Conservation (phyloP, 2,113 vertebrate species). For the Burhinus oedicnemus region DNA sequence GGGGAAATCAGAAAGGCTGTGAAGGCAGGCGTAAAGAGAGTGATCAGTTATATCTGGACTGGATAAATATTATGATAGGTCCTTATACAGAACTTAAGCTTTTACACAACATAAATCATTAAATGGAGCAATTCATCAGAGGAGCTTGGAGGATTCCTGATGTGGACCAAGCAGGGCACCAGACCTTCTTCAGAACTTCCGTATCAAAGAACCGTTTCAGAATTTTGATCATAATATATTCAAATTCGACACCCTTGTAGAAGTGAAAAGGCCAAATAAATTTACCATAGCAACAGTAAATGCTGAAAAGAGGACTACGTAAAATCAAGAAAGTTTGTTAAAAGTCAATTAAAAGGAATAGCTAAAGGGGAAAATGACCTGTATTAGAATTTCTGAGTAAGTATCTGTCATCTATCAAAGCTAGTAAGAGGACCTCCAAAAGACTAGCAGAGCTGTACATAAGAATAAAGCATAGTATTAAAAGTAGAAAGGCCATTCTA, state of each 20-base stretch:
- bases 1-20: slow-evolving; percentile 13
- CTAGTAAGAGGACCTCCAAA: neutral
- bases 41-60: neutral
- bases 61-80: neutral
- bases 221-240: slow-evolving; percentile 8
- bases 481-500: neutral
- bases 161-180: neutral
- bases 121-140: neutral
- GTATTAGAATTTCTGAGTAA: neutral
- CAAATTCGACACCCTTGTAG: neutral
- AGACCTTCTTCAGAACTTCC: neutral
- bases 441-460: neutral
- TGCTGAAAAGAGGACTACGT: neutral
- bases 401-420: neutral
- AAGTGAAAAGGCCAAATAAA: slow-evolving; percentile 1
- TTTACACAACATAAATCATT: slow-evolving; percentile 14
- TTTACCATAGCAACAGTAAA: neutral
- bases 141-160: neutral
- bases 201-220: neutral
- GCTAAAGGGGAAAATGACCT: neutral
- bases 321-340: neutral
- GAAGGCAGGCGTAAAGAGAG: neutral
- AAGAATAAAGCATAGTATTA: neutral
- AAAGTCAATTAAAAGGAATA: neutral
- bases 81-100: neutral